Evolutionary conservation across 1,140 invertebrate species (phyloP), one percentile per base, ranked within the genome.

Genomic region (Epicauta chinensis): DNA sequence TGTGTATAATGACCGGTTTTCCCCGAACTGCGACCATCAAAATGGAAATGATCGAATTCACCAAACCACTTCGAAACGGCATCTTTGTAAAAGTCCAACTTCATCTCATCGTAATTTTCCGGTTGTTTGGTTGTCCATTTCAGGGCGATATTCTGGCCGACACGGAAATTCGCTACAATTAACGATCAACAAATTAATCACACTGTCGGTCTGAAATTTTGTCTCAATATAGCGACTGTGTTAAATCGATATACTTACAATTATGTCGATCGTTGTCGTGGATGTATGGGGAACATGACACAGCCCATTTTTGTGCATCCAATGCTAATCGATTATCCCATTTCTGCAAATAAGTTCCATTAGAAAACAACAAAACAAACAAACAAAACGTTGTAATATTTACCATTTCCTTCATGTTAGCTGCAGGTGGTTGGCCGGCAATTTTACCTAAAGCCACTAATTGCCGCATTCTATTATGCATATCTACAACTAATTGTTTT

Each of bases 311-410:
- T 65, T 93, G 89, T 5, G 91, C 90, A 36, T 82, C 75, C 3
- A 75, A 70, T 10, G 91, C 91, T 51, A 94, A 72, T 67, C 92
- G 87, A 38, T 92, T 86, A 66, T 93, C 90, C 91, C 91, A 93
- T 61, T 82, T 74, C 84, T 87, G 52, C 29, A 66, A 71, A 54
- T 61, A 50, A 55, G 56, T 51, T 36, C 14, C 9, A 37, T 36
- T 11, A 14, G 15, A 11, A 41, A 14, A 11, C 3, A 46, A 11
- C 11, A 36, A 34, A 16, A 46, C 2, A 23, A 15, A 9, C 34
- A n/a, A 32, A 44, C 14, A 15, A 16, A 2, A 2, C 2, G 15
- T 32, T 32, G 12, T n/a, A 2, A 36, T 1, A 65, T 74, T 72
- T 72, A 88, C 87, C 80, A 92, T 83, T 74, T 90, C 84, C 71